These are phyloP conservation scores for Mimumesa dahlbomi DNA, from an alignment of 2,888 invertebrate genomes.

Conservation along the genomic window DNA sequence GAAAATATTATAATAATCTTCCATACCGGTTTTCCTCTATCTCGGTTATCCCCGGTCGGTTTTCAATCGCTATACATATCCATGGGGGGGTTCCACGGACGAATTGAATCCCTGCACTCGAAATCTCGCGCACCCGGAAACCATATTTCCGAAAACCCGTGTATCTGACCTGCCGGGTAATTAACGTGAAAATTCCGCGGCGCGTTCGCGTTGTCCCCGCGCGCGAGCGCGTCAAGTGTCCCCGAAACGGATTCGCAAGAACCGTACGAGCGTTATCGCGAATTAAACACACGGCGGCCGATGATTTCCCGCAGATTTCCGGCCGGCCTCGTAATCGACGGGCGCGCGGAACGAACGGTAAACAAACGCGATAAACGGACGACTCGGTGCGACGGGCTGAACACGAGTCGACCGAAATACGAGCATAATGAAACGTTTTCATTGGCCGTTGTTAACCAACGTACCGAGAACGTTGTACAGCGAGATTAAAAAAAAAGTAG, in stretches of 20 bases:
- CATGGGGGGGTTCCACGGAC: too few relatives aligned
- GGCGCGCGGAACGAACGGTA: constrained; percentile 18
- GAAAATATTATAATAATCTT: too few relatives aligned
- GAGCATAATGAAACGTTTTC: constrained; percentile 61
- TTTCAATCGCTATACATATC: too few relatives aligned
- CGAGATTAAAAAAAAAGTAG: constrained; percentile 24
- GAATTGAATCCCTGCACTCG: too few relatives aligned
- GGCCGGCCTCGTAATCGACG: constrained; percentile 36
- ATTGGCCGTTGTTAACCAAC: constrained; percentile 54
- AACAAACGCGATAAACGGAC: constrained; percentile 57
- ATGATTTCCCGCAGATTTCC: constrained; percentile 58
- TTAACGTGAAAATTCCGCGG: too few relatives aligned
- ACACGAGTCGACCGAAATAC: constrained; percentile 46
- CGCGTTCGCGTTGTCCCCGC: too few relatives aligned
- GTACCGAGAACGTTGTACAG: constrained; percentile 13
- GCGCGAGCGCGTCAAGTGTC: constrained; percentile 4
- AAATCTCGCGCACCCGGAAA: too few relatives aligned
- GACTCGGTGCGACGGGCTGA: constrained; percentile 24
- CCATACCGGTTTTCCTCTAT: too few relatives aligned
- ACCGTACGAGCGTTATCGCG: constrained; percentile 26
- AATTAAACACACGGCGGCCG: constrained; percentile 22
- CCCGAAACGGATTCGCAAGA: constrained; percentile 23
- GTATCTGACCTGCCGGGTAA: too few relatives aligned
- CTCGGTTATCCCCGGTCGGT: too few relatives aligned
- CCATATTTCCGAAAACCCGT: too few relatives aligned